Evolutionary conservation across 2,797 vertebrate genomes (phyloP), one percentile per base, ranked within the genome.

Genomic region (Myotis myotis): DNA sequence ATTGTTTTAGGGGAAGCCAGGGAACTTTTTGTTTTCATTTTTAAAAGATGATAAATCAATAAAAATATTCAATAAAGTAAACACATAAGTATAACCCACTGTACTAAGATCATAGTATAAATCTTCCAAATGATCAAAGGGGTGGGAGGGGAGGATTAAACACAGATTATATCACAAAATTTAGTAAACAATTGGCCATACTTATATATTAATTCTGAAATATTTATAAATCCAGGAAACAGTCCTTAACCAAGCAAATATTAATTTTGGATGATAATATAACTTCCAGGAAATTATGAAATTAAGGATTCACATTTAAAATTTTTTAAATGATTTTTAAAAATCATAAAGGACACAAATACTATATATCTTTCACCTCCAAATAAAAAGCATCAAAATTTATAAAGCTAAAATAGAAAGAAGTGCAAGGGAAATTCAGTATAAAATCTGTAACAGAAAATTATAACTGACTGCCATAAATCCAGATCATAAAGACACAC

Each of bases 351-450:
- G 25, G 8, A 72, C 22, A 36, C 4, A 93, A 64, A 8, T 12
- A 47, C 9, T 68, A 44, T 44, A 86, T 85, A 53, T 83, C 22
- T 91, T 83, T 79, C 12, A 90, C 91, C 2, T 66, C 15, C 30
- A 80, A 83, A 89, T 89, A 91, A 92, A 84, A 60, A 16, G 33
- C 8, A 93, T 75, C 44, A 91, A 91, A 87, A 84, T 87, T 76
- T 76, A 55, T 71, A 91, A 92, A 70, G 49, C 28, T 82, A 87
- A 94, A 80, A 71, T 33, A 12, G 30, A 91, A 70, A 4, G 7
- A 80, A 76, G 9, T 87, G 2, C 60, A 80, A 94, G 19, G 38
- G 25, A 96, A 86, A 93, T 88, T 93, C 20, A 76, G 28, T 30
- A 86, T 86, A 38, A 91, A 86, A 1, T 86, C n/a, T 57, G n/a